Evolutionary conservation across 2,888 invertebrate genomes (phyloP).

Genomic region (Exephanes ischioxanthus): DNA sequence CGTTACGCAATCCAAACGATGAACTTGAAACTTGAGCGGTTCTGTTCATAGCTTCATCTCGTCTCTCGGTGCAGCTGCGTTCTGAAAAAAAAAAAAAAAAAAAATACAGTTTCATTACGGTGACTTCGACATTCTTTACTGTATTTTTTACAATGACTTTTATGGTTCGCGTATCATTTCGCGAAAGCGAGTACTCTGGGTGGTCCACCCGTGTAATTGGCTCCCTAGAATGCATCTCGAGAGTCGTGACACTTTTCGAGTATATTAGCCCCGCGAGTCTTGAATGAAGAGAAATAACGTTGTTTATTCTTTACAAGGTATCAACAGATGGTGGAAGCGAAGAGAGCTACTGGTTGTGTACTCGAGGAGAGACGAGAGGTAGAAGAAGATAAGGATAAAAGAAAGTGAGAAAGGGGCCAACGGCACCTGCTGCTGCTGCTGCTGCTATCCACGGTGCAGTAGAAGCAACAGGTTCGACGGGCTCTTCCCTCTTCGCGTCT

Average conservation of each 20-base stretch:
- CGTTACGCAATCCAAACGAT: slow-evolving; percentile 2
- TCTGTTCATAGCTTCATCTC: not conserved
- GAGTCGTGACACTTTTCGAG: slow-evolving; percentile 36
- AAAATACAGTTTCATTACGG: not conserved
- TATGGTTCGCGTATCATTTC: not conserved
- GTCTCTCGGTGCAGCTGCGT: not conserved
- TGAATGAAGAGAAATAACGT: slow-evolving; percentile 23
- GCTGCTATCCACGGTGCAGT: not conserved
- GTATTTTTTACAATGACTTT: not conserved
- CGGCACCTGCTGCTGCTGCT: slow-evolving; percentile 42
- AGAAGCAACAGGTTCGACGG: slow-evolving; percentile 32
- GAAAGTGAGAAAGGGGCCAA: slow-evolving; percentile 45
- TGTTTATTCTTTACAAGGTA: not conserved
- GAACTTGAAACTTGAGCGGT: slow-evolving; percentile 11
- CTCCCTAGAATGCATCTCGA: not conserved
- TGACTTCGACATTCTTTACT: not conserved
- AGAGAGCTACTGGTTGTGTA: not conserved
- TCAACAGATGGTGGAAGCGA: not conserved
- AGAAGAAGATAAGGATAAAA: slow-evolving; percentile 37
- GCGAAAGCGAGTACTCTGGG: not conserved
- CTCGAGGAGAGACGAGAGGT: not conserved
- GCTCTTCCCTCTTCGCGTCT: slow-evolving; percentile 3
- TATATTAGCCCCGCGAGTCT: slow-evolving; percentile 14
- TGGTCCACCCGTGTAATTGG: not conserved
- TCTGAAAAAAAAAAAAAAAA: not conserved